These are phyloP conservation scores for Neotoxoptera formosana DNA, from an alignment of 1,140 invertebrate species.

Conservation along the genomic window DNA sequence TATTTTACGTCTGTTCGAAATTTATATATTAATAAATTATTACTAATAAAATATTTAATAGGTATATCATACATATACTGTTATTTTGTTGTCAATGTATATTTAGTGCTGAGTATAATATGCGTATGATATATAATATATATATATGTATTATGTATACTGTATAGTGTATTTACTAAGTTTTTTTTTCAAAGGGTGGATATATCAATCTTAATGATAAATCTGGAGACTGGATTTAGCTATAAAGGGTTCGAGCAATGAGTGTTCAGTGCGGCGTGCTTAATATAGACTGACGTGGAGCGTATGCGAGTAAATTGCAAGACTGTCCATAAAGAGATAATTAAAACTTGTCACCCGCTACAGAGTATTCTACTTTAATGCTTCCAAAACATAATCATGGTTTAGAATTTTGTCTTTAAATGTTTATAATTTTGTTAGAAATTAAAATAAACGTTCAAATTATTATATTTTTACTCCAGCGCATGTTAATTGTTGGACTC, in stretches of 20 bases:
- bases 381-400: not conserved
- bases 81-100: too few species aligned
- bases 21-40: too few species aligned
- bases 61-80: too few species aligned
- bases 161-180: not conserved
- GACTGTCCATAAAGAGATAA: conserved; percentile 48
- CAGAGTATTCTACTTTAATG: not conserved
- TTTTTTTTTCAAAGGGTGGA: conserved; percentile 29
- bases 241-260: conserved; percentile 22
- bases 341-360: conserved; percentile 48
- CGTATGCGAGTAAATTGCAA: conserved; percentile 56
- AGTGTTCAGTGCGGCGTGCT: conserved; percentile 43
- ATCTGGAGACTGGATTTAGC: conserved; percentile 34
- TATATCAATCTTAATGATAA: conserved; percentile 51
- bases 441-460: not conserved
- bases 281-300: conserved; percentile 55
- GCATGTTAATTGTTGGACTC: not conserved
- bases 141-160: not conserved
- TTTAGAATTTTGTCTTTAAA: conserved; percentile 3
- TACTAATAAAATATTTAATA: not conserved
- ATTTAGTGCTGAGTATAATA: not conserved
- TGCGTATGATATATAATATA: too few species aligned
- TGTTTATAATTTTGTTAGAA: not conserved
- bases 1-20: not conserved
- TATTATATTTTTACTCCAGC: not conserved